A percentile compares a stretch with the other conserved stretches of the same genome.
phyloP scores from a whole-genome alignment of 30 jellyfish, hydroid and myxozoan genomes.

The Hydractinia echinata region DNA sequence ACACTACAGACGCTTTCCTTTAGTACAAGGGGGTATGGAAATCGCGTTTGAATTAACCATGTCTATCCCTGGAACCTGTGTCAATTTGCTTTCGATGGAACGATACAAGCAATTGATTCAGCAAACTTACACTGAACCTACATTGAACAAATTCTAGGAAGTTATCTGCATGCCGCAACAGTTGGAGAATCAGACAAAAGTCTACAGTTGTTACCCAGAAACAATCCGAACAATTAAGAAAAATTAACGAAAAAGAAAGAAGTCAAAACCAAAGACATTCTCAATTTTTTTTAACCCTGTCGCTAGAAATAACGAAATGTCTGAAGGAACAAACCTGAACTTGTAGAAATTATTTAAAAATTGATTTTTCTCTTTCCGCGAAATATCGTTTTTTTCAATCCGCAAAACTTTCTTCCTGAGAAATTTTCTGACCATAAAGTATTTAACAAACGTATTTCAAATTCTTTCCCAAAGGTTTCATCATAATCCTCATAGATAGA shows the following conservation, averaged over 20 bases:
- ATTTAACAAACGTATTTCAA: too few relatives aligned
- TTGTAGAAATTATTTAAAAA: too few relatives aligned
- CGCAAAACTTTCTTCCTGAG: too few relatives aligned
- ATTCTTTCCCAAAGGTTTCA: too few relatives aligned
- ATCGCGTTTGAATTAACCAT: background rate
- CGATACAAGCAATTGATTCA: too few relatives aligned
- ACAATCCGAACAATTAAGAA: background rate
- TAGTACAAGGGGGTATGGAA: constrained; percentile 26
- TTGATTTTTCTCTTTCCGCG: too few relatives aligned
- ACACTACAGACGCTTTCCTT: constrained; percentile 19
- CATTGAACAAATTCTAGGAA: background rate
- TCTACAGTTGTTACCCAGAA: background rate
- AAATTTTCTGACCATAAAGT: too few relatives aligned
- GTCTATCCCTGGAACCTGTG: constrained; percentile 19
- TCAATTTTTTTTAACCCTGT: too few relatives aligned
- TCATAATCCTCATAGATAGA: too few relatives aligned
- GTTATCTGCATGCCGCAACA: constrained; percentile 15
- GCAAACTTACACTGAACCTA: constrained; percentile 12
- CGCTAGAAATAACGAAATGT: too few relatives aligned
- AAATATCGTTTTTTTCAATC: too few relatives aligned
- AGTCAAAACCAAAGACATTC: background rate
- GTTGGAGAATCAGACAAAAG: constrained; percentile 6
- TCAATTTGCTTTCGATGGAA: background rate
- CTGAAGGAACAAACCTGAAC: too few relatives aligned
- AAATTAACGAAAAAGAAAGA: constrained; percentile 1